Percentiles rank a stretch among this genome's conserved stretches.
Evolutionary conservation across 2,797 vertebrate species (phyloP).

Genomic region (Hemibagrus guttatus): DNA sequence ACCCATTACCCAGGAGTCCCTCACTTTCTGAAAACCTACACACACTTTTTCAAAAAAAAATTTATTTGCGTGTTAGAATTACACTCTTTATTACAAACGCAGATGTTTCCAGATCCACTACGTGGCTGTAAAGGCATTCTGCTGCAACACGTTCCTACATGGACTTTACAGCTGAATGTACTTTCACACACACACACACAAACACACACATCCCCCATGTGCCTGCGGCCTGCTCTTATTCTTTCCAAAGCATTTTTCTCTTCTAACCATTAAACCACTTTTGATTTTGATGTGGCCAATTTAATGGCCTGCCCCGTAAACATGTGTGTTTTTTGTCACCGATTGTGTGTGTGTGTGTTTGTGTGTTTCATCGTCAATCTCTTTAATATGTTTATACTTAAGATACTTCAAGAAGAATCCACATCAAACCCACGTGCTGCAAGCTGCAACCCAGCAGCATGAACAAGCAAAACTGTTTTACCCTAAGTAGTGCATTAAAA

Average conservation of each 20-base stretch:
- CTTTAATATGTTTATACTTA: constrained; percentile 61
- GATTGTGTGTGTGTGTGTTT: constrained; percentile 24
- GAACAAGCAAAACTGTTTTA: constrained; percentile 28
- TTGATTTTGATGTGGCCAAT: constrained; percentile 65
- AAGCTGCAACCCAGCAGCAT: constrained; percentile 53
- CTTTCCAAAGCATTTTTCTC: constrained; percentile 55
- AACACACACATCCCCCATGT: constrained; percentile 33
- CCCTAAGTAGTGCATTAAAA: not conserved
- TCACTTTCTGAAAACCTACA: constrained; percentile 1
- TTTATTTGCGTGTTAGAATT: constrained; percentile 32
- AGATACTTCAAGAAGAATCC: constrained; percentile 58
- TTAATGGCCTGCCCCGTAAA: constrained; percentile 61
- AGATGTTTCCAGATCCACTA: constrained; percentile 31
- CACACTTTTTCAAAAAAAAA: too few species aligned
- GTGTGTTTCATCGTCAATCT: constrained; percentile 54
- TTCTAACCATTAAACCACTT: constrained; percentile 57
- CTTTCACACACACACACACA: constrained; percentile 32
- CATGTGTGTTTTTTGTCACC: constrained; percentile 58
- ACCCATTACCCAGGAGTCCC: not conserved
- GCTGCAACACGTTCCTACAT: constrained; percentile 17
- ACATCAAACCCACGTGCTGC: constrained; percentile 52
- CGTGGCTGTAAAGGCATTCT: constrained; percentile 21
- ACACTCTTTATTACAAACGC: constrained; percentile 32
- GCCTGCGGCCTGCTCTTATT: constrained; percentile 47
- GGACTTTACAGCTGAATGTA: constrained; percentile 24